A percentile compares a stretch with the other conserved stretches of the same genome.
Evolutionary conservation across 2,888 invertebrate species (phyloP).

Genomic region (Pollenia amentaria): DNA sequence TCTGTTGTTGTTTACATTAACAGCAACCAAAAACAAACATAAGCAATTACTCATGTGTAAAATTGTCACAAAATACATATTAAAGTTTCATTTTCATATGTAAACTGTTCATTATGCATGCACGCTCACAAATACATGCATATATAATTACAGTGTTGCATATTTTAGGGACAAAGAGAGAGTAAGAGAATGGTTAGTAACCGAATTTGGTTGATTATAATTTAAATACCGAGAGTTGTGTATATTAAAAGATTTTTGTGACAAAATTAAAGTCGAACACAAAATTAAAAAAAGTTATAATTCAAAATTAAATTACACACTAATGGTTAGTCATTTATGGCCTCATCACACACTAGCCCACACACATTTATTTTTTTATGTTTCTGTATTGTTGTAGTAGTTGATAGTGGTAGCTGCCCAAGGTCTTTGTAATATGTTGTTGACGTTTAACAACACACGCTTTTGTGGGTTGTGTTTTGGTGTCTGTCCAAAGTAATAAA

Average conservation of each 20-base stretch:
- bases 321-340: conserved; percentile 56
- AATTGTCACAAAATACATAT: no score
- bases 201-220: background rate
- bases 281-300: conserved; percentile 61
- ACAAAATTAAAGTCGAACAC: conserved; percentile 45
- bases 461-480: conserved; percentile 29
- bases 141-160: conserved; percentile 13
- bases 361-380: background rate
- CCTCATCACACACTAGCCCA: background rate
- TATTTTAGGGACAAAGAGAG: background rate
- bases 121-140: background rate
- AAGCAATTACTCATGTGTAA: background rate
- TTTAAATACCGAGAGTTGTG: conserved; percentile 1
- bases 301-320: conserved; percentile 69
- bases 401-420: background rate
- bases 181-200: background rate
- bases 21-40: background rate
- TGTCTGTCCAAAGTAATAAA: conserved; percentile 18
- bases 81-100: background rate
- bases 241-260: conserved; percentile 40
- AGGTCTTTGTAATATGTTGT: conserved; percentile 51
- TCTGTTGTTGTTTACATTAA: background rate
- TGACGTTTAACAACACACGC: conserved; percentile 66
- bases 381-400: conserved; percentile 6
- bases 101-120: background rate